Evolutionary conservation across 2,113 vertebrate genomes (phyloP), one percentile per base, ranked within the genome.

Genomic region (Trochalopteron elliotii): DNA sequence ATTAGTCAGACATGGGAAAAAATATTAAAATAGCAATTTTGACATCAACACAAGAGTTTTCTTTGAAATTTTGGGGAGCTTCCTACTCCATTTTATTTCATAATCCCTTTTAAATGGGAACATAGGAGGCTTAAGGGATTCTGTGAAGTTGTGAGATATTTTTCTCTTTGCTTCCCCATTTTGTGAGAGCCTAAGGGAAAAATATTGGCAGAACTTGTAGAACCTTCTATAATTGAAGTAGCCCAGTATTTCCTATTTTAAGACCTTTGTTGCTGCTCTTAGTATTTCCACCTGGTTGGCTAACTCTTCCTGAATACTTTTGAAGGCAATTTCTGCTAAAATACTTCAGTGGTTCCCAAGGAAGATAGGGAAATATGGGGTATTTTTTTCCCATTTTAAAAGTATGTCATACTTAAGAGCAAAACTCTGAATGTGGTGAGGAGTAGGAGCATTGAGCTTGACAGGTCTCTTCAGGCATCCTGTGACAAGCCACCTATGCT

Each of bases 31-130:
- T 76, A 86, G 49, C 7, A 72, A 83, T 88, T 89, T 87, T 30
- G 35, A 53, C 12, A 6, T 76, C 4, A 2, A 82, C 33, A 27
- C 25, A 70, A 37, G 42, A 44, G 7, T 87, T 95, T 84, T 45
- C 69, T 88, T 87, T 77, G 78, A 94, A 92, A 92, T 94, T 93
- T 75, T 79, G 61, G 87, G 87, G 68, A 61, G 68, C 37, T 83
- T 80, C 50, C 40, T 94, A 23, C 42, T 93, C 45, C 15, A 25
- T 91, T 95, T 96, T 90, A 60, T 93, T 92, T 94, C 37, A 42
- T 90, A 95, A 96, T 89, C 61, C 44, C 61, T 94, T 94, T 80
- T 74, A 89, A 96, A 83, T 53, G 83, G 87, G 53, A 72, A 89
- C 28, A 45, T 17, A 76, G 80, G 52, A 59, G 21, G 71, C 60